phyloP scores from a whole-genome alignment of 2,888 invertebrate species.

The Lithophane leautieri region DNA sequence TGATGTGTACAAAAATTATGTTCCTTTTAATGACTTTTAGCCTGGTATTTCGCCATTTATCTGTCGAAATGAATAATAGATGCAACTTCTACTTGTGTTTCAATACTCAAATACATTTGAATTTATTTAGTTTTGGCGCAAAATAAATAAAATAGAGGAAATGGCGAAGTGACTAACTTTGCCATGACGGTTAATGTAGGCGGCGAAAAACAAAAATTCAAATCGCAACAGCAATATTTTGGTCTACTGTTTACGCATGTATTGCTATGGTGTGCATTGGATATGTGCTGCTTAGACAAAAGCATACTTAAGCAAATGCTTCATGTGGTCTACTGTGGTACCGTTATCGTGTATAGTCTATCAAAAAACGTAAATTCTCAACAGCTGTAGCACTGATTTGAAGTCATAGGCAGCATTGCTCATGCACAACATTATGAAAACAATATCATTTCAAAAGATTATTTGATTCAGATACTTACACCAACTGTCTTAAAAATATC shows the following conservation, averaged over 20 bases:
- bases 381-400: not conserved
- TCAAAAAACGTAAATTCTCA: not conserved
- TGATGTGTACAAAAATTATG: not conserved
- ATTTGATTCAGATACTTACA: conserved; percentile 78
- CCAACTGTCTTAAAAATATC: conserved; percentile 91
- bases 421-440: not conserved
- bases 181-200: conserved; percentile 5
- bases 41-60: not conserved
- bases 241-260: not conserved
- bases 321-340: not conserved
- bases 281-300: not conserved
- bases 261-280: no score
- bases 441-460: not conserved
- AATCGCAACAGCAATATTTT: not conserved
- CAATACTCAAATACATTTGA: not conserved
- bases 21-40: not conserved
- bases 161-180: not conserved
- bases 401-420: not conserved
- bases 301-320: not conserved
- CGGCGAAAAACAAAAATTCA: not conserved
- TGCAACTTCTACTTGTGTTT: not conserved
- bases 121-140: not conserved
- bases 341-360: not conserved
- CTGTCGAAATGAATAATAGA: not conserved
- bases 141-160: not conserved